phyloP scores from a whole-genome alignment of 2,888 invertebrate genomes.

The Steinernema carpocapsae region DNA sequence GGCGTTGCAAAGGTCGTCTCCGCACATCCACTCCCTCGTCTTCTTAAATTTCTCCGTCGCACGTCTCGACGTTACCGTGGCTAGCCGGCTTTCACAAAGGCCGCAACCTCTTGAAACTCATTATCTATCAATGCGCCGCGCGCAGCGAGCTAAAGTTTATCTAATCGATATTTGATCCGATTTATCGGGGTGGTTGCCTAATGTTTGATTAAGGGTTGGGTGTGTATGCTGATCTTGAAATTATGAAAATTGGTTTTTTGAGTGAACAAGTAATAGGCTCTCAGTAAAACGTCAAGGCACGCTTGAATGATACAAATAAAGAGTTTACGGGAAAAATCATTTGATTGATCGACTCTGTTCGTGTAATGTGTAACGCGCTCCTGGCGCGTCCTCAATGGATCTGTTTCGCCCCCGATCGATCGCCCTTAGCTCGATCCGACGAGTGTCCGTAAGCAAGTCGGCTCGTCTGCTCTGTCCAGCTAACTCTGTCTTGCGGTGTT shows the following conservation, averaged over 20 bases:
- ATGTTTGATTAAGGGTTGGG: no score
- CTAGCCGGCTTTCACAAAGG: conserved; percentile 13
- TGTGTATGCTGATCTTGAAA: no score
- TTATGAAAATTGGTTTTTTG: no score
- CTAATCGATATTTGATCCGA: conserved; percentile 4
- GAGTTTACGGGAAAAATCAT: background rate
- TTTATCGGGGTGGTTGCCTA: background rate
- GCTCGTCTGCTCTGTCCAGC: no score
- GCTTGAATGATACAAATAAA: background rate
- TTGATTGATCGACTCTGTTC: conserved; percentile 14
- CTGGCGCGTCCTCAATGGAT: conserved; percentile 4
- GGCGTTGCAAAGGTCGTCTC: no score
- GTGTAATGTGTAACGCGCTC: background rate
- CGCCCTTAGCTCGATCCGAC: background rate
- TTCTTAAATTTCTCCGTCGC: conserved; percentile 13
- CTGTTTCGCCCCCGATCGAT: conserved; percentile 17
- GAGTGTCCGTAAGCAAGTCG: background rate
- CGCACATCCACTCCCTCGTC: no score
- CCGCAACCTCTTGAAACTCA: conserved; percentile 32
- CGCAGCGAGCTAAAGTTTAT: conserved; percentile 2
- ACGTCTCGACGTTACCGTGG: background rate
- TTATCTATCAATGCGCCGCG: background rate
- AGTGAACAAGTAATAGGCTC: no score
- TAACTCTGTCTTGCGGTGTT: no score
- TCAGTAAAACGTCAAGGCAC: background rate